Conservation (phyloP, 2,113 vertebrate genomes). For the Muntiacus reevesi region DNA sequence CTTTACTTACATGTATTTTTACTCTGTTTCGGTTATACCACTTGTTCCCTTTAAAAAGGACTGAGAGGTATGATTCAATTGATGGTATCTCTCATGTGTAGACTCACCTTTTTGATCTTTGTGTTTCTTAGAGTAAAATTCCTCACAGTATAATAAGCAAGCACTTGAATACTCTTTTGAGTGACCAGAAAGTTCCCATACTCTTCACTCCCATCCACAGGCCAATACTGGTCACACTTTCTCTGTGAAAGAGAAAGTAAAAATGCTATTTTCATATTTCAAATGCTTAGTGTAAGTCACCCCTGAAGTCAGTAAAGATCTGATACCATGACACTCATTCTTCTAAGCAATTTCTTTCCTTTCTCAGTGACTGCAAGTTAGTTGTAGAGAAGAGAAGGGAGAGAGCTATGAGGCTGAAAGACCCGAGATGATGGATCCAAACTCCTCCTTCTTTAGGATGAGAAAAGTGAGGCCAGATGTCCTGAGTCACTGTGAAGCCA, state of each 20-base stretch:
- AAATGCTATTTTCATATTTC: neutral
- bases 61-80: neutral
- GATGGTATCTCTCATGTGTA: neutral
- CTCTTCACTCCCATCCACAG: constrained; percentile 91
- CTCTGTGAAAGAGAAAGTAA: constrained; percentile 82
- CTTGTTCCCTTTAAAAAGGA: neutral
- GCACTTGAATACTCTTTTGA: constrained; percentile 85
- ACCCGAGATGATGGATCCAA: neutral
- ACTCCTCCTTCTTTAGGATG: neutral
- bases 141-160: constrained; percentile 94
- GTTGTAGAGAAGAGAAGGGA: neutral
- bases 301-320: neutral
- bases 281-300: neutral
- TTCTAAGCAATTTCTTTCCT: neutral
- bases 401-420: neutral
- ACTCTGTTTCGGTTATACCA: neutral
- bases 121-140: constrained; percentile 91
- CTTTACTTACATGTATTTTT: neutral
- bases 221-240: constrained; percentile 99
- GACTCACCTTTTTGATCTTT: constrained; percentile 90
- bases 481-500: neutral
- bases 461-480: neutral
- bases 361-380: neutral
- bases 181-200: constrained; percentile 92
- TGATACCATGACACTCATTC: neutral